Conservation (phyloP, 2,888 invertebrate genomes). For the Pachycephus smyrnensis region DNA sequence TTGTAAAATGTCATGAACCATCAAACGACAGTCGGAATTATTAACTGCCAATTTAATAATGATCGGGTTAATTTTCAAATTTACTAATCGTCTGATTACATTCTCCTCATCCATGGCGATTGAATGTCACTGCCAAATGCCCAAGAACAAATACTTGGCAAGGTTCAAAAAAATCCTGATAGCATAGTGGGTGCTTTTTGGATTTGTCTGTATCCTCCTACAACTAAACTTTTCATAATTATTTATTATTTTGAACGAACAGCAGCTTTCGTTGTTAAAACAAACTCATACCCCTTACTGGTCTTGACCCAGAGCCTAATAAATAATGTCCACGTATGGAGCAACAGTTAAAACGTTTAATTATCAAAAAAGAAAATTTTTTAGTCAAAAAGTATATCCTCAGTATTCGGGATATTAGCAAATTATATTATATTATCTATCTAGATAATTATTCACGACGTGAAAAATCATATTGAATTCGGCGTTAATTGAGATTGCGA, state of each 20-base stretch:
- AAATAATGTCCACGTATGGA: neutral
- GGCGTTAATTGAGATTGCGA: neutral
- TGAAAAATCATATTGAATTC: neutral
- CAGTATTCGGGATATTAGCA: neutral
- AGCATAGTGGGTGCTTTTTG: neutral
- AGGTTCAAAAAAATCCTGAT: neutral
- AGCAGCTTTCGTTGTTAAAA: conserved; percentile 16
- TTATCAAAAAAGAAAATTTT: neutral
- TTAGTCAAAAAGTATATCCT: neutral
- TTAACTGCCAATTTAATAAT: neutral
- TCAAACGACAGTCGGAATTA: neutral
- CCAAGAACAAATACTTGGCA: conserved; percentile 29
- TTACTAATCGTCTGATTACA: conserved; percentile 17
- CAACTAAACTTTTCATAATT: conserved; percentile 11
- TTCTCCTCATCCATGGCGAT: conserved; percentile 62
- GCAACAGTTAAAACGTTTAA: neutral
- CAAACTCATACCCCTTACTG: conserved; percentile 14
- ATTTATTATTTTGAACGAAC: conserved; percentile 22
- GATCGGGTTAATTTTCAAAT: neutral
- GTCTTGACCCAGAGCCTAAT: neutral
- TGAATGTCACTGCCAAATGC: conserved; percentile 66
- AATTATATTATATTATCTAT: neutral
- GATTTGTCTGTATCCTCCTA: neutral
- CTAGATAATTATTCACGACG: neutral
- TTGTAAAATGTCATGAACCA: neutral